Evolutionary conservation across 2,113 vertebrate species (phyloP).

Genomic region (Copsychus sechellarum): DNA sequence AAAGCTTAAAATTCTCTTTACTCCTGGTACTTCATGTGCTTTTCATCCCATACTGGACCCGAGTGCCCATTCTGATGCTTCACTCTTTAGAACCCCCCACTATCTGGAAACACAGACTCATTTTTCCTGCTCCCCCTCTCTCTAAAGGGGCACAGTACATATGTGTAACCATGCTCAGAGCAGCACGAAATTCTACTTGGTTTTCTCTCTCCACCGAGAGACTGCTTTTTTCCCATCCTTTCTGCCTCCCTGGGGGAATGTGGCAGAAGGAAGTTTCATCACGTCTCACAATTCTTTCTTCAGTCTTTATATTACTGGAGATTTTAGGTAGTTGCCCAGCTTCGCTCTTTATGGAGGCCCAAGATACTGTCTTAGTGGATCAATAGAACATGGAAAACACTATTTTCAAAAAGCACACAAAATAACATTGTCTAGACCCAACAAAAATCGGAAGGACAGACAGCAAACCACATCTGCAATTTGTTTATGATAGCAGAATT

Average conservation of each 20-base stretch:
- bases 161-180: not conserved
- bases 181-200: not conserved
- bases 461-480: not conserved
- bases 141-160: not conserved
- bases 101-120: not conserved
- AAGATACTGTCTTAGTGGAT: not conserved
- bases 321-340: not conserved
- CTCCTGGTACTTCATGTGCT: not conserved
- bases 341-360: not conserved
- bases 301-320: not conserved
- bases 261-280: not conserved
- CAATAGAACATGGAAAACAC: not conserved
- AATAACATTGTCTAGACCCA: not conserved
- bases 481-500: not conserved
- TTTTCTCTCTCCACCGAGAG: not conserved
- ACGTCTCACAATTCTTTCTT: not conserved
- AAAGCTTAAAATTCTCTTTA: not conserved
- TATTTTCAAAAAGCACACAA: not conserved
- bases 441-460: not conserved
- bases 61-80: not conserved
- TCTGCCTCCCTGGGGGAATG: not conserved
- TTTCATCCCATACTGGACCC: not conserved
- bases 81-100: fast-evolving
- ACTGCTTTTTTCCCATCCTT: not conserved
- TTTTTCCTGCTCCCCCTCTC: not conserved